Conservation (phyloP, 2,797 vertebrate species). For the Otolemur crassicaudatus region DNA sequence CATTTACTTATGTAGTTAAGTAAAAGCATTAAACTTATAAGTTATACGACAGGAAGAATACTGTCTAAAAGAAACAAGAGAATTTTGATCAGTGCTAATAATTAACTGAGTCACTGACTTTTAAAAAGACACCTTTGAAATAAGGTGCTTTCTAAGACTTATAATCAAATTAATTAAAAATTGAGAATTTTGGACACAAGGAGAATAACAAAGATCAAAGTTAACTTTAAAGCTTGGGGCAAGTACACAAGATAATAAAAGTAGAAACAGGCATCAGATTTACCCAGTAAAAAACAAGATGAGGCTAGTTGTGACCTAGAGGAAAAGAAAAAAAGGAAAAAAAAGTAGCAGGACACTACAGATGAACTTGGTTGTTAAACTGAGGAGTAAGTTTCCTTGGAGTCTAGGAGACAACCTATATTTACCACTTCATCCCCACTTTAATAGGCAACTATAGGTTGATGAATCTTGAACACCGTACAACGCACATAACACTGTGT, state of each 20-base stretch:
- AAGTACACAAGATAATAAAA: neutral
- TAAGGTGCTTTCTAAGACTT: slow-evolving; percentile 20
- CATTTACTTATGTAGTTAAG: neutral
- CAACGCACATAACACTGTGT: neutral
- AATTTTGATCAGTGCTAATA: neutral
- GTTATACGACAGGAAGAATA: neutral
- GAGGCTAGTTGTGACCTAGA: neutral
- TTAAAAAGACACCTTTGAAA: neutral
- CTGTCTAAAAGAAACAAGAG: neutral
- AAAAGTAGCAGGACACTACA: neutral
- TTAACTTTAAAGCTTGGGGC: neutral
- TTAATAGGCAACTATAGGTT: neutral
- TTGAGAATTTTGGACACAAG: slow-evolving; percentile 7
- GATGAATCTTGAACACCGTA: neutral
- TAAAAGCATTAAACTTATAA: neutral
- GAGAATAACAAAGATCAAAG: neutral
- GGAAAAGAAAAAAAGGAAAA: neutral
- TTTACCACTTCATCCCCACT: neutral
- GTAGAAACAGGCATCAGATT: slow-evolving; percentile 15
- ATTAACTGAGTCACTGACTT: neutral
- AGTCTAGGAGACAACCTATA: neutral
- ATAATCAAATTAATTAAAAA: slow-evolving; percentile 30
- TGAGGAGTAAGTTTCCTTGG: neutral
- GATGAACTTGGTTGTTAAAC: neutral
- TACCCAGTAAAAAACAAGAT: neutral